Percentiles rank a stretch among this genome's conserved stretches.
These are phyloP conservation scores for Eurystomus glaucurus DNA, from an alignment of 2,797 vertebrate species.

Conservation along the genomic window DNA sequence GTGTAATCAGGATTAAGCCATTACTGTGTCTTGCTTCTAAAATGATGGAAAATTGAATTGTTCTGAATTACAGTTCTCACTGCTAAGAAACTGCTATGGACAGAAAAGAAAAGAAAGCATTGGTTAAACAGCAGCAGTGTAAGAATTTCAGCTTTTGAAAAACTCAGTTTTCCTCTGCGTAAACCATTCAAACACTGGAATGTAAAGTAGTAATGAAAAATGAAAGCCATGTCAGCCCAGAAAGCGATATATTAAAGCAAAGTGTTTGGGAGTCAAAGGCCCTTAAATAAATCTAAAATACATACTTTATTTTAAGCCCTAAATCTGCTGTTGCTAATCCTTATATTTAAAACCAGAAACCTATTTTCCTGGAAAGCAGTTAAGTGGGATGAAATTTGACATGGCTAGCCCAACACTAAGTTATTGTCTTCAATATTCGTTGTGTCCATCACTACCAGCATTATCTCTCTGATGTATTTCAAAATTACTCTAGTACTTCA, in stretches of 20 bases:
- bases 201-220: constrained; percentile 73
- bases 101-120: neutral
- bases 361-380: constrained; percentile 60
- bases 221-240: constrained; percentile 61
- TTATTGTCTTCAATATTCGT: neutral
- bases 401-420: neutral
- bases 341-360: constrained; percentile 67
- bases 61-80: constrained; percentile 37
- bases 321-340: constrained; percentile 77
- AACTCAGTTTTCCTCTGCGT: constrained; percentile 9
- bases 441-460: neutral
- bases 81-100: constrained; percentile 20
- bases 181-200: constrained; percentile 61
- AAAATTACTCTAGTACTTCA: neutral
- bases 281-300: constrained; percentile 74
- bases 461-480: neutral
- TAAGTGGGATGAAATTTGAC: neutral
- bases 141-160: constrained; percentile 31
- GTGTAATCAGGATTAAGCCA: constrained; percentile 56
- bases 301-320: constrained; percentile 71
- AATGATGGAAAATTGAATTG: constrained; percentile 65
- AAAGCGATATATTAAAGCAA: constrained; percentile 65
- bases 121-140: constrained; percentile 5
- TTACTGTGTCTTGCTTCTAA: constrained; percentile 56
- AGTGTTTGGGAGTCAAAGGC: constrained; percentile 75